Evolutionary conservation across 2,113 vertebrate species (phyloP), one percentile per base, ranked within the genome.

Genomic region (Semicossyphus pulcher): DNA sequence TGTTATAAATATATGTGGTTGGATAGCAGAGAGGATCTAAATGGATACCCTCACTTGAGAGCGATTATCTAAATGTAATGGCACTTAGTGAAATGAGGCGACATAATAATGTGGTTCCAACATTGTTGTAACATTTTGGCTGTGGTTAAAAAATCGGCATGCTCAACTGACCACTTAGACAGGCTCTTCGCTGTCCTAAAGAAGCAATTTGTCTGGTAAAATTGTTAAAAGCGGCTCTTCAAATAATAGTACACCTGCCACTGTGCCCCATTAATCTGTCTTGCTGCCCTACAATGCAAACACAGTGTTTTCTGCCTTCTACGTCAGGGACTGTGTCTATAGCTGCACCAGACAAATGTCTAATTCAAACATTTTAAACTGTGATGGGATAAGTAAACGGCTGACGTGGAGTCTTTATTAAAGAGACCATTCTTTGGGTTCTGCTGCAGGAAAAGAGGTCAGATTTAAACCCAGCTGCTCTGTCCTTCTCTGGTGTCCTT

Each of bases 391-490:
- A 4, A 44, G 69, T 34, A 42, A 75, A 26, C 3, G 28, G 23
- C 47, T 81, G 83, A 68, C 45, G 37, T 61, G 37, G 49, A 47
- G 37, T 18, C 41, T 67, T 71, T 64, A 53, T 68, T 48, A 67
- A 76, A 81, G 63, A 62, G 72, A 60, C 72, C 67, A 83, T 77
- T 61, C 44, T 78, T 63, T 18, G 32, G 74, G 63, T 52, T 87
- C 36, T 74, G 37, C 47, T 29, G 56, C 70, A 49, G 72, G 29
- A 78, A 85, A 77, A 72, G 76, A 83, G 86, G 84, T 88, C 80
- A 81, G 71, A 89, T 86, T 83, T 78, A 81, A 76, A 78, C 53
- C 48, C 56, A 21, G 57, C 26, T 20, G 70, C 48, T 81, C 26
- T 10, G 65, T 42, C 70, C 45, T 73, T 80, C 60, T 8, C 7